Conservation (phyloP, 2,888 invertebrate genomes). For the Ctena decussata region DNA sequence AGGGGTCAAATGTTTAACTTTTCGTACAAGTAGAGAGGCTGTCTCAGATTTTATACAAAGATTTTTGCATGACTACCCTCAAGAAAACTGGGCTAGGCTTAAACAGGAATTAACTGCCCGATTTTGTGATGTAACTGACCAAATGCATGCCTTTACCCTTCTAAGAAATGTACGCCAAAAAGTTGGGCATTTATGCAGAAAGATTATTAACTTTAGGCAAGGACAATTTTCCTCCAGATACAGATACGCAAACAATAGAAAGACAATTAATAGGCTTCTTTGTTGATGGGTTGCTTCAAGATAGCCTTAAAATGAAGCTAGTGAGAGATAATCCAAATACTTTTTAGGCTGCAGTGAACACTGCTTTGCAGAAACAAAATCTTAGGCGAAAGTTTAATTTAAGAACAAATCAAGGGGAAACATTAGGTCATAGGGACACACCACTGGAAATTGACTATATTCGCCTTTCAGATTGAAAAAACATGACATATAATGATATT, state of each 20-base stretch:
- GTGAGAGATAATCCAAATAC: constrained; percentile 20
- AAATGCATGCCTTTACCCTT: constrained; percentile 10
- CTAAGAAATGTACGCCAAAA: constrained; percentile 11
- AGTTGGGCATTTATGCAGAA: constrained; percentile 13
- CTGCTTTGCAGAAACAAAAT: constrained; percentile 17
- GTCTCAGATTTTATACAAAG: constrained; percentile 23
- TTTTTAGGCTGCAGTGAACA: constrained; percentile 5
- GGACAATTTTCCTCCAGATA: not conserved
- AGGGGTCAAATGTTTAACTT: not conserved
- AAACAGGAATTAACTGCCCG: not conserved
- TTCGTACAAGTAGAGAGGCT: not conserved
- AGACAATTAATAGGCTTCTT: constrained; percentile 23
- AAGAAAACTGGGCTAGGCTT: not conserved
- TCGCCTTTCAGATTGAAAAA: not conserved
- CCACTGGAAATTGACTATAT: not conserved
- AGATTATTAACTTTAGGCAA: not conserved
- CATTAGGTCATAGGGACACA: not conserved
- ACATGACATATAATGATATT: too few relatives aligned
- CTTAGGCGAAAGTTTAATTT: constrained; percentile 13
- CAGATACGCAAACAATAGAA: not conserved
- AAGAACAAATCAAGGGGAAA: not conserved
- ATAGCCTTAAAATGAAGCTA: constrained; percentile 24
- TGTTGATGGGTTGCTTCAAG: constrained; percentile 8
- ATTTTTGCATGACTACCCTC: not conserved
- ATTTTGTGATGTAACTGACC: constrained; percentile 13